Evolutionary conservation across 2,113 vertebrate species (phyloP).

Genomic region (Poeciliopsis retropinna): DNA sequence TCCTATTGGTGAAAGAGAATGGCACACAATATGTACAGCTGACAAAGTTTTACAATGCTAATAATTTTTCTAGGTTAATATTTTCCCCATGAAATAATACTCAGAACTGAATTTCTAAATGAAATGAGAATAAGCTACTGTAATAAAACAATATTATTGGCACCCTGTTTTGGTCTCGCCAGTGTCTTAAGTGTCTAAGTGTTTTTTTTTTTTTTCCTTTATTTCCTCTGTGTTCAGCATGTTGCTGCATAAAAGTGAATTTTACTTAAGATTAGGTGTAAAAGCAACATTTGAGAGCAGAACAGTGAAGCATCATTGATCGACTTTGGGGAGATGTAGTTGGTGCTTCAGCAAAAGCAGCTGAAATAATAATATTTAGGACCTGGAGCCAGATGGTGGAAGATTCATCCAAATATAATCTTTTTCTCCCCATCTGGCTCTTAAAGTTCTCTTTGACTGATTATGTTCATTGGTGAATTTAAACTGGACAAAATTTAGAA

Average conservation of each 20-base stretch:
- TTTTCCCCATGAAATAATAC: too few species aligned
- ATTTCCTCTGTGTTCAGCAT: not conserved
- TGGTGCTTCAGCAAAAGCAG: conserved; percentile 1
- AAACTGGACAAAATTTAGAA: not conserved
- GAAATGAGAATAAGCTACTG: too few species aligned
- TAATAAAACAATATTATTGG: too few species aligned
- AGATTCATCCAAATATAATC: not conserved
- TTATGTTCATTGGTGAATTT: not conserved
- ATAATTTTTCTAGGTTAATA: too few species aligned
- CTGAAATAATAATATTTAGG: not conserved
- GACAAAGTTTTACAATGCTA: not conserved
- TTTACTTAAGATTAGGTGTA: not conserved
- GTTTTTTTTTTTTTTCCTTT: not conserved
- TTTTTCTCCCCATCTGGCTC: not conserved
- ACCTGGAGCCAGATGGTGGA: not conserved
- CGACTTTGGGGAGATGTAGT: not conserved
- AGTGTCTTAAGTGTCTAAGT: too few species aligned
- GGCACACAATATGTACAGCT: not conserved
- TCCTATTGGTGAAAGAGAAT: not conserved
- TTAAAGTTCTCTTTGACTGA: not conserved
- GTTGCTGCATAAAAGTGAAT: not conserved
- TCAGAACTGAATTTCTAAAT: too few species aligned
- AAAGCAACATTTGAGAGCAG: not conserved
- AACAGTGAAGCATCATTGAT: conserved; percentile 10
- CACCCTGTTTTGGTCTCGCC: too few species aligned